Evolutionary conservation across 2,888 invertebrate species (phyloP).

Genomic region (Hydrotaea cyrtoneurina): DNA sequence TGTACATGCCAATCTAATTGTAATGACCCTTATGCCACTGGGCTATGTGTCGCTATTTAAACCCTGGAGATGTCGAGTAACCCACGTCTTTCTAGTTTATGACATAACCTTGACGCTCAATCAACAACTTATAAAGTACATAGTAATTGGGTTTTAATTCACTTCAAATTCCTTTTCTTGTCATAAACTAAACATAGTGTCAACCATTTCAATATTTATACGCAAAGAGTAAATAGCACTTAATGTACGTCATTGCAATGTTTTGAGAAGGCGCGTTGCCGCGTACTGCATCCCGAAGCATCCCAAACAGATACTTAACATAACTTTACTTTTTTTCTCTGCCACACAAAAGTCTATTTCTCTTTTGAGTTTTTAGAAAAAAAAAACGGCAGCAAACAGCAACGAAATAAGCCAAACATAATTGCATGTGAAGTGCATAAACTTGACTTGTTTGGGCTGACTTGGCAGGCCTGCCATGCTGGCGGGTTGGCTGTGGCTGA

Average conservation of each 20-base stretch:
- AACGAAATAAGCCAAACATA: slow-evolving; percentile 30
- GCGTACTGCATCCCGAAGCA: slow-evolving; percentile 12
- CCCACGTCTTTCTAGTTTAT: too few relatives aligned
- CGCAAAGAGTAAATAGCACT: slow-evolving; percentile 34
- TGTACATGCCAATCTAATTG: too few relatives aligned
- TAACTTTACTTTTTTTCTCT: slow-evolving; percentile 15
- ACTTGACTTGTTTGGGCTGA: slow-evolving; percentile 59
- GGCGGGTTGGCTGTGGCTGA: not conserved
- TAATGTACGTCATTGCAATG: slow-evolving; percentile 21
- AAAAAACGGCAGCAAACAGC: not conserved
- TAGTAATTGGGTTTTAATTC: slow-evolving; percentile 35
- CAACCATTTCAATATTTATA: slow-evolving; percentile 29
- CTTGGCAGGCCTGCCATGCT: not conserved
- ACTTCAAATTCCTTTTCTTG: slow-evolving; percentile 2
- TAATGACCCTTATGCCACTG: too few relatives aligned
- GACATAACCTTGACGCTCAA: not conserved
- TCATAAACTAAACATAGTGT: slow-evolving; percentile 25
- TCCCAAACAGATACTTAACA: slow-evolving; percentile 48
- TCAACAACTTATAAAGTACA: not conserved
- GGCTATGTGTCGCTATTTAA: too few relatives aligned
- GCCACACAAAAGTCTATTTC: not conserved
- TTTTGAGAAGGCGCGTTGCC: slow-evolving; percentile 13
- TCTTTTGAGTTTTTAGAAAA: not conserved
- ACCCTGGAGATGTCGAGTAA: too few relatives aligned
- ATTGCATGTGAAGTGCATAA: slow-evolving; percentile 59